phyloP scores from a whole-genome alignment of 2,113 vertebrate genomes.

The Corythaixoides concolor region DNA sequence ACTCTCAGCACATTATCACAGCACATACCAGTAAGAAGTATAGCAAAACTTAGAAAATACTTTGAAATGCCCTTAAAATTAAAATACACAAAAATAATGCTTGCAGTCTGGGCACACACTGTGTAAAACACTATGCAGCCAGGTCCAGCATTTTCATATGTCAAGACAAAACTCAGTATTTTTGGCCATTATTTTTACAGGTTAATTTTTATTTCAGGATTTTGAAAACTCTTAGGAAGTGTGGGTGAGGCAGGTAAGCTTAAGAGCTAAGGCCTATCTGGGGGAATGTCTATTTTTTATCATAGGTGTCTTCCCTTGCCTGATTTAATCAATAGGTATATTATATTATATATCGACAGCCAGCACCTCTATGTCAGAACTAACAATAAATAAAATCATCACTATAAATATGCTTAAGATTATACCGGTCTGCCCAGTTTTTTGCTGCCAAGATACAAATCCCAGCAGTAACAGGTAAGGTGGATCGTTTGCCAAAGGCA shows the following conservation, averaged over 20 bases:
- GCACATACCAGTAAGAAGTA: background rate
- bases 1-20: background rate
- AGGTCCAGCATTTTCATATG: accelerated
- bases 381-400: background rate
- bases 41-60: background rate
- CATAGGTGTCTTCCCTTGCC: background rate
- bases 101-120: accelerated
- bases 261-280: background rate
- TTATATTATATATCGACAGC: background rate
- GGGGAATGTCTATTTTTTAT: background rate
- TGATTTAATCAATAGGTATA: background rate
- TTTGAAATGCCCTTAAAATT: background rate
- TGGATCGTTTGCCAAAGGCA: background rate
- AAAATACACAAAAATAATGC: accelerated
- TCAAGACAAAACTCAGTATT: background rate
- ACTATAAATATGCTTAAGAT: background rate
- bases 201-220: background rate
- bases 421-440: background rate
- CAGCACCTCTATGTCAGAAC: background rate
- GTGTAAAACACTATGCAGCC: accelerated
- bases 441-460: background rate
- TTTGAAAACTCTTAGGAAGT: background rate
- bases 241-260: background rate
- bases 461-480: background rate
- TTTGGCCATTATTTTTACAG: background rate